These are phyloP conservation scores for Anthopleura xanthogrammica DNA, from an alignment of 92 coral and sea anemone species.

Conservation along the genomic window DNA sequence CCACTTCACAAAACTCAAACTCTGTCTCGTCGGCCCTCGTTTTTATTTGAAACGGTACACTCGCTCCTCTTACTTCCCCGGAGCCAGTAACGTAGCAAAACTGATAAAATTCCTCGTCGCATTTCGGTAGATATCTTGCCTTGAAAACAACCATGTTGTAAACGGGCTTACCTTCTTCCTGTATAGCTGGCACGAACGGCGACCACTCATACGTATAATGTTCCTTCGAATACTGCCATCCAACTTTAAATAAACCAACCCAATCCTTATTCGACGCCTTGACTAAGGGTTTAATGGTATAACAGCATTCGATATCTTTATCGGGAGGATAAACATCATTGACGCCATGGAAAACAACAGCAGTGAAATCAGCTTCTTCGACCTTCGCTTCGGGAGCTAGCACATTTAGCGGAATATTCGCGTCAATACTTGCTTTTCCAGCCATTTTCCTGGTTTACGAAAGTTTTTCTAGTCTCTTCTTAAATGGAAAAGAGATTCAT, in stretches of 20 bases:
- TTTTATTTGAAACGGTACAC: slow-evolving; percentile 95
- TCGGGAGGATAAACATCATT: slow-evolving; percentile 82
- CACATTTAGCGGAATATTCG: not conserved
- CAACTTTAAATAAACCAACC: slow-evolving; percentile 96
- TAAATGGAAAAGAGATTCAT: slow-evolving; percentile 5
- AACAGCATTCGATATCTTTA: slow-evolving; percentile 85
- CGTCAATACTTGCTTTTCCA: not conserved
- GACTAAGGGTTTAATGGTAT: slow-evolving; percentile 83
- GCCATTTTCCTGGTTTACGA: slow-evolving; percentile 5
- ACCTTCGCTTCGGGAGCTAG: not conserved
- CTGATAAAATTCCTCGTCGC: slow-evolving; percentile 95
- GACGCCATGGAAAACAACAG: slow-evolving; percentile 89
- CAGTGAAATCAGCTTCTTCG: slow-evolving; percentile 87
- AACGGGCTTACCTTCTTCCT: slow-evolving; percentile 54
- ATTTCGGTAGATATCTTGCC: slow-evolving; percentile 73
- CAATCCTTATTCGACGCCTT: slow-evolving; percentile 83
- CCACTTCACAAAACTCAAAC: slow-evolving; percentile 86
- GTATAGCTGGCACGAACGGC: slow-evolving; percentile 49
- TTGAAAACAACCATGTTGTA: slow-evolving; percentile 74
- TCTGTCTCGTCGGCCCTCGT: slow-evolving; percentile 68
- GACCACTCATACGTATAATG: slow-evolving; percentile 92
- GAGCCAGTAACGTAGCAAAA: slow-evolving; percentile 83
- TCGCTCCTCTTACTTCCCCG: slow-evolving; percentile 94
- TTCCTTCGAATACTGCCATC: slow-evolving; percentile 93
- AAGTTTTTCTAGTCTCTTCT: not conserved